Conservation (phyloP, 2,797 vertebrate genomes). For the Benthosema pterotum region DNA sequence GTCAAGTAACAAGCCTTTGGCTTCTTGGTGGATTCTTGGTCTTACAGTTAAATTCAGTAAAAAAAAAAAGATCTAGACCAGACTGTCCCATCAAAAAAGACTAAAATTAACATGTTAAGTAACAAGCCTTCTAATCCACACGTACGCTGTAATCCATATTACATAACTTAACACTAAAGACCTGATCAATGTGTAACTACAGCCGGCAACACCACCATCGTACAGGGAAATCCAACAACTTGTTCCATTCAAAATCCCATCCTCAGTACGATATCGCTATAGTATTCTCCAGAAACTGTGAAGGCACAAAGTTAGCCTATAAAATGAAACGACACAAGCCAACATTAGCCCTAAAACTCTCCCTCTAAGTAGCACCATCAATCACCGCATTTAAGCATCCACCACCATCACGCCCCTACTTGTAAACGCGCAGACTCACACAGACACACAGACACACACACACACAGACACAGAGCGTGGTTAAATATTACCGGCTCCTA, state of each 20-base stretch:
- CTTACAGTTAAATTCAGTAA: too few relatives aligned
- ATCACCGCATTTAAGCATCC: too few relatives aligned
- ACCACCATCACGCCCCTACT: slow-evolving; percentile 16
- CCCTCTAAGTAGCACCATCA: background rate
- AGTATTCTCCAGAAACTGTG: background rate
- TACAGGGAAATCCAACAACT: slow-evolving; percentile 9
- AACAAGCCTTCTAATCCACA: background rate
- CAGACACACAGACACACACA: too few relatives aligned
- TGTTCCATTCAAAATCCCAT: background rate
- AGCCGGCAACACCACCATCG: background rate
- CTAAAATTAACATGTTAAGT: slow-evolving; percentile 5
- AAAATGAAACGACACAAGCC: slow-evolving; percentile 43
- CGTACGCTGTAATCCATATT: slow-evolving; percentile 17
- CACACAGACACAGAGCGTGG: slow-evolving; percentile 10
- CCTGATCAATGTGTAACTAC: slow-evolving; percentile 14
- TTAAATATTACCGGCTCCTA: slow-evolving; percentile 73
- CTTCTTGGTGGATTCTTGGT: too few relatives aligned
- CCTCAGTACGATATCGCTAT: background rate
- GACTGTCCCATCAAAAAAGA: background rate
- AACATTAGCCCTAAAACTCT: slow-evolving; percentile 2
- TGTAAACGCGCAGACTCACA: slow-evolving; percentile 22
- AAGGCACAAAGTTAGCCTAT: slow-evolving; percentile 17
- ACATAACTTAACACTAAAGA: slow-evolving; percentile 27
- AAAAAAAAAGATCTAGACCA: too few relatives aligned
- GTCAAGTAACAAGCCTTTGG: too few relatives aligned